Conservation (phyloP, 2,113 vertebrate species). For the Chamaea fasciata region DNA sequence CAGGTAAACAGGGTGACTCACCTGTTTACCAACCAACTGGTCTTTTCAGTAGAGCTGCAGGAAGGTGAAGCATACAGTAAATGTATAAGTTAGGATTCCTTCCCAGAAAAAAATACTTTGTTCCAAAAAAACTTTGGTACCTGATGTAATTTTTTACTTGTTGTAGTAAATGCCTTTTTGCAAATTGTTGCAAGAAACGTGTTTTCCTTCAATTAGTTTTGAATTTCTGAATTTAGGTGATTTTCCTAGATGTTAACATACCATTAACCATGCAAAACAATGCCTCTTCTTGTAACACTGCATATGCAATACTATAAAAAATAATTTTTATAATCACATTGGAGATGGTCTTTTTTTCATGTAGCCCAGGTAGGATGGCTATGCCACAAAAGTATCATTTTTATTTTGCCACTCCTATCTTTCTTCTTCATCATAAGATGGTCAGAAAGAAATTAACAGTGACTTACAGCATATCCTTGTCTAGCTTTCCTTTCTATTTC, state of each 20-base stretch:
- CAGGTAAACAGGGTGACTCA: not conserved
- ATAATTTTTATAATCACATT: not conserved
- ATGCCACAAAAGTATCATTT: accelerated
- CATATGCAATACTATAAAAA: not conserved
- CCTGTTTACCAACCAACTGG: no score
- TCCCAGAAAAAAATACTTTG: not conserved
- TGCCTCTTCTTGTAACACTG: not conserved
- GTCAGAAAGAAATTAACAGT: not conserved
- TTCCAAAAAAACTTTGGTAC: not conserved
- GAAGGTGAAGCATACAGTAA: not conserved
- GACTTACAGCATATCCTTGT: not conserved
- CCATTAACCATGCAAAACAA: not conserved
- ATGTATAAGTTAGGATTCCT: not conserved
- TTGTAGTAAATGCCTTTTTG: not conserved
- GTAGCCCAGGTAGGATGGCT: not conserved
- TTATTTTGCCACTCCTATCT: not conserved
- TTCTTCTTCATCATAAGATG: not conserved
- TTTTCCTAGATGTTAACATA: not conserved
- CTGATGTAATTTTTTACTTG: not conserved
- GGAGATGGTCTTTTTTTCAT: not conserved
- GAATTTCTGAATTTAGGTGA: not conserved
- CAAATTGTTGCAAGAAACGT: not conserved
- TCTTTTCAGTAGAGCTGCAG: not conserved
- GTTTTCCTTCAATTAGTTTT: not conserved
- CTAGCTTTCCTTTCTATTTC: not conserved